Base-by-base conservation (phyloP, 2,888 invertebrate species). In the Morpho deidamia region DNA sequence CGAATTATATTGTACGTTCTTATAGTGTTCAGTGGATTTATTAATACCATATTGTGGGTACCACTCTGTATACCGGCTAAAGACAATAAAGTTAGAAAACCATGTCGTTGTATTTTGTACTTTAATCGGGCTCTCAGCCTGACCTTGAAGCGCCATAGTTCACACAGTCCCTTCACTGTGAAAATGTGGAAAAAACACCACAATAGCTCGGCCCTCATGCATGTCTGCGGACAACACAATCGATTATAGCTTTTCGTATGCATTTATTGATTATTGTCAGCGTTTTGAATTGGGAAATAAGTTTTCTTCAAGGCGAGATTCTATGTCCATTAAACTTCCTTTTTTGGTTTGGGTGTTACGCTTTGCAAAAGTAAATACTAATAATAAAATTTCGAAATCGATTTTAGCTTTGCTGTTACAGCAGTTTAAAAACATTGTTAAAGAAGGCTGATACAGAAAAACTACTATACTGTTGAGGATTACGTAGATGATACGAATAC, bases 151-250 rank as follows among this genome's bases (percentile, higher is more conserved):
- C 73, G 74, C 76, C 78, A 76, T 78, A 79, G 81, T 86, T 85
- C 86, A 81, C 83, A 85, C 86, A 81, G 82, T 78, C 88, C 88
- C 88, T 88, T 88, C 88, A 87, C 88, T 81, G 78, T 74, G 81
- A 69, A 84, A 86, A 83, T 83, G 78, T 81, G 78, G 81, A 81
- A 88, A 87, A 88, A 88, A 83, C 78, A 67, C 66, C 68, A 85
- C 87, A 88, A 88, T 86, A 71, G 79, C 69, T 69, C 68, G 82
- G 72, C 77, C 83, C 83, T 79, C 81, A 72, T 70, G 76, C 78
- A 72, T 74, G 74, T 70, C 67, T 74, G 72, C 76, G 76, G 78
- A 81, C 80, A 79, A 83, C 75, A 86, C 85, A 87, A 86, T 87
- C 81, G 86, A 87, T 87, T 87, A 87, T 71, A 78, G 70, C 68